Percentiles rank a stretch among this genome's conserved stretches.
phyloP scores from a whole-genome alignment of 64 coral and sea anemone species.

The Actinia tenebrosa region DNA sequence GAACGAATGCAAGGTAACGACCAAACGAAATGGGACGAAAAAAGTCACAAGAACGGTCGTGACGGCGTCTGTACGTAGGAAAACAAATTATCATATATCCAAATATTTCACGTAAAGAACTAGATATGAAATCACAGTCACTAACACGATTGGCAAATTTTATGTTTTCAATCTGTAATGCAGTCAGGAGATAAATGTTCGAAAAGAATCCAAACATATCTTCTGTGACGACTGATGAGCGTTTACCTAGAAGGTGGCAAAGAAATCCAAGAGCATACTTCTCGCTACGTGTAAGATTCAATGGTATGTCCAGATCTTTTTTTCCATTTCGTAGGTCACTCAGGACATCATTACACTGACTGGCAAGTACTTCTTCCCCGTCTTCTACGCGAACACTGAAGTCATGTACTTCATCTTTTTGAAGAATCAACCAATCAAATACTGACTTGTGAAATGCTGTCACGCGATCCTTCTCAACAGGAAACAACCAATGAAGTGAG shows the following conservation, averaged over 20 bases:
- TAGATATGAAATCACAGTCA: not conserved
- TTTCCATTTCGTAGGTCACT: conserved; percentile 1
- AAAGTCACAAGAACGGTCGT: not conserved
- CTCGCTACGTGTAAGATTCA: not conserved
- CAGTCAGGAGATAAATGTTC: not conserved
- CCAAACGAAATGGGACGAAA: not conserved
- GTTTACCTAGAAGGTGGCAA: not conserved
- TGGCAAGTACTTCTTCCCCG: conserved; percentile 24
- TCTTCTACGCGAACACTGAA: conserved; percentile 13
- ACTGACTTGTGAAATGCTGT: conserved; percentile 37
- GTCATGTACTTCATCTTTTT: not conserved
- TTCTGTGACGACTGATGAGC: not conserved
- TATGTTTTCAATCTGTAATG: not conserved
- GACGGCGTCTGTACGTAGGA: fast-evolving
- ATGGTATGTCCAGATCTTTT: not conserved
- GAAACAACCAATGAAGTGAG: conserved; percentile 11
- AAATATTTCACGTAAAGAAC: not conserved
- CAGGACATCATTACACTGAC: conserved; percentile 18
- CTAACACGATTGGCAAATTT: not conserved
- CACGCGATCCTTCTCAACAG: not conserved
- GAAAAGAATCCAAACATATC: not conserved
- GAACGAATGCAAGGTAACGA: not conserved
- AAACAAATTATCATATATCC: not conserved
- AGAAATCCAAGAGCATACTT: not conserved
- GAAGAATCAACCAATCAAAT: conserved; percentile 26